These are phyloP conservation scores for Notodonta ziczac DNA, from an alignment of 2,888 invertebrate species.

Conservation along the genomic window DNA sequence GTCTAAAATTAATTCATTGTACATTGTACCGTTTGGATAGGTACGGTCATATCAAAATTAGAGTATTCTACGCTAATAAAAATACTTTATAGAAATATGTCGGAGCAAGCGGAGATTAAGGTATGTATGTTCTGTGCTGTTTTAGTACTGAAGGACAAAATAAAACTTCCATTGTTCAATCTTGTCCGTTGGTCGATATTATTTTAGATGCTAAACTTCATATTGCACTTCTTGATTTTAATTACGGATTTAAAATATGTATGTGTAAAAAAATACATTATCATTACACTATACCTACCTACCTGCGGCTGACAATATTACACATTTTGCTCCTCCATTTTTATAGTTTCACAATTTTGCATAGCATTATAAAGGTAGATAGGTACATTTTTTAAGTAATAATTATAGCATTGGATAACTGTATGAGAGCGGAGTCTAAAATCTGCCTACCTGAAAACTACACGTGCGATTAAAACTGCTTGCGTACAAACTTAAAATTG, in stretches of 20 bases:
- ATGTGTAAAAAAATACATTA: too few relatives aligned
- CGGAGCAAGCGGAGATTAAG: slow-evolving; percentile 66
- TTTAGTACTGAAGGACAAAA: slow-evolving; percentile 19
- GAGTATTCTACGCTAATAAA: not conserved
- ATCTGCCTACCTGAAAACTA: slow-evolving; percentile 1
- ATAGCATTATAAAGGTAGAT: slow-evolving; percentile 3
- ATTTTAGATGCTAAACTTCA: slow-evolving; percentile 22
- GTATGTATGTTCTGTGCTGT: slow-evolving; percentile 45
- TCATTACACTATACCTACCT: too few relatives aligned
- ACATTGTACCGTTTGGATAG: slow-evolving; percentile 4
- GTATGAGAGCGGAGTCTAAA: not conserved
- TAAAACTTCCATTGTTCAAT: slow-evolving; percentile 67
- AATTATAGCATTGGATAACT: too few relatives aligned
- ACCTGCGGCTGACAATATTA: not conserved
- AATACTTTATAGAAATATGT: slow-evolving; percentile 47
- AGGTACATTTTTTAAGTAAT: too few relatives aligned
- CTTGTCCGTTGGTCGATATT: slow-evolving; percentile 62
- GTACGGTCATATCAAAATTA: slow-evolving; percentile 14
- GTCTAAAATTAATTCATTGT: slow-evolving; percentile 5
- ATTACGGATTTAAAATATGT: too few relatives aligned
- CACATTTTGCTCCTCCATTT: slow-evolving; percentile 41
- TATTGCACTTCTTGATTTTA: not conserved
- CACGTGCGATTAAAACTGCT: slow-evolving; percentile 25
- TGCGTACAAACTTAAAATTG: slow-evolving; percentile 9
- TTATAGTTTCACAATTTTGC: slow-evolving; percentile 47